These are phyloP conservation scores for Cosmia trapezina DNA, from an alignment of 2,888 invertebrate species.

Conservation along the genomic window DNA sequence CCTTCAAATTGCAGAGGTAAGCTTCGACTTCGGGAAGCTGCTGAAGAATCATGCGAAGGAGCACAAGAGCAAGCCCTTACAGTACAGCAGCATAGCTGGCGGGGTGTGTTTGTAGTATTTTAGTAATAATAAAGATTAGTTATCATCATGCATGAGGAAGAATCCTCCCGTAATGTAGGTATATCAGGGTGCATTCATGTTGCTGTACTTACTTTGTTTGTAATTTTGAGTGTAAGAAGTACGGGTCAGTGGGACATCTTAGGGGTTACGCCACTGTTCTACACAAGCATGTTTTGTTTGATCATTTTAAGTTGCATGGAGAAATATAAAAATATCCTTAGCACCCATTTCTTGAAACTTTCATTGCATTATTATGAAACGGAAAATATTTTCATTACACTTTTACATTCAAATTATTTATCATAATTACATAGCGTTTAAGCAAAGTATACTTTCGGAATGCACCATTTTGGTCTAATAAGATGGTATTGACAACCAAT, in stretches of 20 bases:
- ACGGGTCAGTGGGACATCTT: too few relatives aligned
- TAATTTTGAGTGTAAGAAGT: slow-evolving; percentile 28
- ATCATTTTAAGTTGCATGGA: not conserved
- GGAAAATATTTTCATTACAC: not conserved
- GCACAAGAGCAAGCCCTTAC: slow-evolving; percentile 81
- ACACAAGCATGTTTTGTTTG: not conserved
- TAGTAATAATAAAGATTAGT: slow-evolving; percentile 43
- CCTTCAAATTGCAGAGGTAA: slow-evolving; percentile 76
- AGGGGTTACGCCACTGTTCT: not conserved
- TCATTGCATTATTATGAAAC: not conserved
- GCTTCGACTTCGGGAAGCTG: slow-evolving; percentile 80
- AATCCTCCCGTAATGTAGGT: slow-evolving; percentile 52
- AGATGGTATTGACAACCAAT: slow-evolving; percentile 14
- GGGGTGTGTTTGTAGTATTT: slow-evolving; percentile 77
- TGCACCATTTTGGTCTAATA: slow-evolving; percentile 31
- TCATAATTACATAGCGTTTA: slow-evolving; percentile 5
- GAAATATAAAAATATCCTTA: not conserved
- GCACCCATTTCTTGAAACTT: too few relatives aligned
- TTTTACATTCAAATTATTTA: not conserved
- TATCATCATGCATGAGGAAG: slow-evolving; percentile 69
- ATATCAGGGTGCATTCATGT: slow-evolving; percentile 47
- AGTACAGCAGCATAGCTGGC: slow-evolving; percentile 80
- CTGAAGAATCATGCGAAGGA: slow-evolving; percentile 79
- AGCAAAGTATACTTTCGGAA: slow-evolving; percentile 27
- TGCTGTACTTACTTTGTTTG: slow-evolving; percentile 40